A percentile compares a stretch with the other conserved stretches of the same genome.
Conservation (phyloP, 2,113 vertebrate genomes). For the Actenoides lindsayi region DNA sequence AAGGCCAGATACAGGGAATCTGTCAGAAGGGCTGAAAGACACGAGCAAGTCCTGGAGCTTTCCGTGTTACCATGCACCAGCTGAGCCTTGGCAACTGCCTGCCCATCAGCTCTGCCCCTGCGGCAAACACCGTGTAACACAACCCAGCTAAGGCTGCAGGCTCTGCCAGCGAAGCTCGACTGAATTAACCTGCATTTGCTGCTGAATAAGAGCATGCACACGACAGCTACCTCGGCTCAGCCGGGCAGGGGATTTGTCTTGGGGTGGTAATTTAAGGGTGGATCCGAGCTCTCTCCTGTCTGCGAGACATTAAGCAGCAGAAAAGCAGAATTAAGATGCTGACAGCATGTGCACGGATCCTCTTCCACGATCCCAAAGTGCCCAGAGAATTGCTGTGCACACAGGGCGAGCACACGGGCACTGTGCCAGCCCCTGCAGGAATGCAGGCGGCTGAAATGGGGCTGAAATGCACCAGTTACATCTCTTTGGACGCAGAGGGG, state of each 20-base stretch:
- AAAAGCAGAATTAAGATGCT: neutral
- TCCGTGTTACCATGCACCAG: neutral
- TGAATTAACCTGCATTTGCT: neutral
- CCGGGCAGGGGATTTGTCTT: neutral
- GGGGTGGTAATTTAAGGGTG: neutral
- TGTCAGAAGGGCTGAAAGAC: neutral
- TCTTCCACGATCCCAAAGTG: neutral
- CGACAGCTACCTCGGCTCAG: neutral
- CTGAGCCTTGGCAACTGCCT: slow-evolving; percentile 26
- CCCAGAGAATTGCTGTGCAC: neutral
- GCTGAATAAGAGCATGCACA: neutral
- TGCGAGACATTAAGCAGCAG: neutral
- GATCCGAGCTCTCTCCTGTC: neutral
- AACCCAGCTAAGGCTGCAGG: neutral
- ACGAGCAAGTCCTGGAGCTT: neutral
- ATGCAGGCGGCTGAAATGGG: neutral
- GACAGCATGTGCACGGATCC: neutral
- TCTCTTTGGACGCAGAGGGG: neutral
- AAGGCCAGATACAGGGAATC: neutral
- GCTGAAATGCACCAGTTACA: neutral
- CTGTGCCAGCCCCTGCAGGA: neutral
- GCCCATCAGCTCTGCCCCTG: slow-evolving; percentile 28
- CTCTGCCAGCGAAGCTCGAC: neutral
- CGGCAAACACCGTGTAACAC: neutral
- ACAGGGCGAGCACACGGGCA: neutral